Conservation (phyloP, 2,113 vertebrate species). For the Phaethornis superciliosus region DNA sequence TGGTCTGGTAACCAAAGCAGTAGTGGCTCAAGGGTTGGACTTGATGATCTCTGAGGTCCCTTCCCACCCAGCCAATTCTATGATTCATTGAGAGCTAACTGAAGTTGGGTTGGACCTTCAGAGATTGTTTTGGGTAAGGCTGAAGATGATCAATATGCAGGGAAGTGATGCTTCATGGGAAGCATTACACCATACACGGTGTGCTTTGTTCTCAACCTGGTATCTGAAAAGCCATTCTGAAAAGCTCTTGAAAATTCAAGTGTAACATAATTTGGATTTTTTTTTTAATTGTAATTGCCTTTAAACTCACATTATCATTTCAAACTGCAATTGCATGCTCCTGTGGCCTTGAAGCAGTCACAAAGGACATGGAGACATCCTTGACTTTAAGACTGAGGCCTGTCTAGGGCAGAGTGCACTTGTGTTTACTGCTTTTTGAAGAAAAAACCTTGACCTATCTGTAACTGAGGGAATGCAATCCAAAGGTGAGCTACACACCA, state of each 20-base stretch:
- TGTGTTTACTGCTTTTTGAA: not conserved
- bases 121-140: not conserved
- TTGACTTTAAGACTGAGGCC: not conserved
- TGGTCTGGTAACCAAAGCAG: too few species aligned
- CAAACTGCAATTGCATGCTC: not conserved
- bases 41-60: too few species aligned
- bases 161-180: not conserved
- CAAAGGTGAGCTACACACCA: not conserved
- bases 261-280: not conserved
- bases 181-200: not conserved
- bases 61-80: too few species aligned
- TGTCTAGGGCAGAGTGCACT: not conserved
- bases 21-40: too few species aligned
- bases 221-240: not conserved
- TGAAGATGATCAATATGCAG: not conserved
- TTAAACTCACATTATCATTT: not conserved
- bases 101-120: not conserved
- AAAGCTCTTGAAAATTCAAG: conserved; percentile 18
- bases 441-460: not conserved
- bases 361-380: not conserved
- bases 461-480: not conserved
- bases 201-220: not conserved
- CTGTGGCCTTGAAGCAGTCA: not conserved
- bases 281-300: not conserved
- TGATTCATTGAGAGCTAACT: not conserved